Percentiles rank a stretch among this genome's conserved stretches.
phyloP scores from a whole-genome alignment of 2,113 vertebrate species.

The Neofelis nebulosa region DNA sequence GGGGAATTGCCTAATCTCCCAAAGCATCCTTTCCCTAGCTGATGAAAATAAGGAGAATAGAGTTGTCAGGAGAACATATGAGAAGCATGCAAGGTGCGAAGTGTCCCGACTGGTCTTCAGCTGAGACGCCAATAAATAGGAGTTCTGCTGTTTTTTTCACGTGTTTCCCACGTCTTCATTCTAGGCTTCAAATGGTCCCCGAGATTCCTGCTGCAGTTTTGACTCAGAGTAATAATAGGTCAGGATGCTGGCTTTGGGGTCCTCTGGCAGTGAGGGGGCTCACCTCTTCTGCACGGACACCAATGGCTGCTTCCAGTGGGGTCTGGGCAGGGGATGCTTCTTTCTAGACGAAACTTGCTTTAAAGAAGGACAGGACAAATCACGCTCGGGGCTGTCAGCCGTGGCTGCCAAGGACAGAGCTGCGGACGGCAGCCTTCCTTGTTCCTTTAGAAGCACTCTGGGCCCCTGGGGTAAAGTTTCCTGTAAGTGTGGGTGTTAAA shows the following conservation, averaged over 20 bases:
- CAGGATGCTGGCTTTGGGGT: neutral
- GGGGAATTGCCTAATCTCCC: neutral
- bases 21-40: neutral
- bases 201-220: neutral
- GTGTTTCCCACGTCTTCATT: neutral
- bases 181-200: neutral
- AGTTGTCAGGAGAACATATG: neutral
- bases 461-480: conserved; percentile 51
- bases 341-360: neutral
- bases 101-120: neutral
- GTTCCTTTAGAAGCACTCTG: conserved; percentile 27
- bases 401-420: conserved; percentile 9
- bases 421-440: neutral
- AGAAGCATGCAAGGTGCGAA: neutral
- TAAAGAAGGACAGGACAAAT: neutral
- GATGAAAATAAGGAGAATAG: neutral
- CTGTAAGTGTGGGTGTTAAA: conserved; percentile 73
- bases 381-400: neutral
- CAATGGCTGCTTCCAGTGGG: neutral
- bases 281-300: neutral
- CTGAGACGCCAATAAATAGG: neutral
- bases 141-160: neutral
- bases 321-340: neutral
- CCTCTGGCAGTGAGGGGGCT: neutral
- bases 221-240: neutral